A percentile compares a stretch with the other conserved stretches of the same genome.
Conservation (phyloP, 2,888 invertebrate genomes). For the Autographa pulchrina region DNA sequence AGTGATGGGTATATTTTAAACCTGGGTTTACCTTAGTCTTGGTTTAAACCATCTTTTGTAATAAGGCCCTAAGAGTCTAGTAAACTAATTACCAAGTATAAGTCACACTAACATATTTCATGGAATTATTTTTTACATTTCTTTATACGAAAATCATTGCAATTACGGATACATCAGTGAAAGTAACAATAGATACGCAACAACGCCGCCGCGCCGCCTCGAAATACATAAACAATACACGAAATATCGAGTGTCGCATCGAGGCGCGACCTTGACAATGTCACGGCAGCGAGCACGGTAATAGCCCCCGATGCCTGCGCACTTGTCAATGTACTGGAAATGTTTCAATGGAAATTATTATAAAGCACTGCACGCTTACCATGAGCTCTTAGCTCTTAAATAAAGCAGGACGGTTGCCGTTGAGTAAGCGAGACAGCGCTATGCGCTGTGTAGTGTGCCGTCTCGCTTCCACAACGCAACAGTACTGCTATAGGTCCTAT, state of each 20-base stretch:
- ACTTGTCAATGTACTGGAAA: conserved; percentile 39
- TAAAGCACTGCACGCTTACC: conserved; percentile 12
- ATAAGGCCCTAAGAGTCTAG: no score
- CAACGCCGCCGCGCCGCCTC: conserved; percentile 19
- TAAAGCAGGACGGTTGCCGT: no score
- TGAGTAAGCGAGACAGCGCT: no score
- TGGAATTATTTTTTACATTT: not conserved
- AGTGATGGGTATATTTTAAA: no score
- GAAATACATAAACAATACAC: conserved; percentile 54
- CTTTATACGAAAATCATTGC: not conserved
- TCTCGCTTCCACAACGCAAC: no score
- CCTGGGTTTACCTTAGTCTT: no score
- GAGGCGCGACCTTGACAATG: conserved; percentile 68
- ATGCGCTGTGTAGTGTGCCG: no score
- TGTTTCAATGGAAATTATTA: conserved; percentile 41
- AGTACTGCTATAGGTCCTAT: no score
- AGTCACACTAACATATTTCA: no score
- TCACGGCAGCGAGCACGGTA: conserved; percentile 67
- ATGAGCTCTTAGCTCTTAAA: no score
- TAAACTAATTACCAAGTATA: no score
- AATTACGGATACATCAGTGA: conserved; percentile 21
- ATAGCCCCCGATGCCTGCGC: conserved; percentile 58
- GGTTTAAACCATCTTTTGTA: no score
- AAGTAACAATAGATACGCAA: conserved; percentile 42
- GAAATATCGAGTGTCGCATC: conserved; percentile 59